Evolutionary conservation across 2,113 vertebrate genomes (phyloP), one percentile per base, ranked within the genome.

Genomic region (Amphiprion percula): DNA sequence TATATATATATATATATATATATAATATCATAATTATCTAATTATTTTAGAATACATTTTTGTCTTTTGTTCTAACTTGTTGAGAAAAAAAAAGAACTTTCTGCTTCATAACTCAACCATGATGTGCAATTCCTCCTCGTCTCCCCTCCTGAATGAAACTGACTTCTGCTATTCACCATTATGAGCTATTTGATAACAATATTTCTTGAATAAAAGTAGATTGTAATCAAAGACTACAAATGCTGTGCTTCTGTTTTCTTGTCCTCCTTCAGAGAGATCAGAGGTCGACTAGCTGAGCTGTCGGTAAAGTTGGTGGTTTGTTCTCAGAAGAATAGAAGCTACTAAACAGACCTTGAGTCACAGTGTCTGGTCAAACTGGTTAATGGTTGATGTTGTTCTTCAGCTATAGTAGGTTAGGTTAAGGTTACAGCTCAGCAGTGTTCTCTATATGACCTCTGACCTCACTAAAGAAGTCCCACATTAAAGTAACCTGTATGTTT

Each of bases 151-250:
- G 39, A 2, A 72, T 53, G 14, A 67, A 63, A 58, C 11, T n/a
- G 26, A 53, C 10, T 50, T 77, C 41, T 60, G 11, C 68, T 77
- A 58, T 81, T 17, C 63, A 64, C 82, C 49, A 9, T 66, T 60
- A 68, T 80, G 41, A 17, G 44, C 28, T 69, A 74, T 75, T 74
- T 76, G 52, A 70, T 69, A 23, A 46, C 23, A 72, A 37, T 74
- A 70, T 90, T 86, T 80, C 68, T 76, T 59, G 28, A 81, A 91
- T 88, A 82, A 88, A 90, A 85, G 2, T 21, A 68, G 37, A 58
- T 60, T 23, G 41, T 60, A 33, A 64, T 1, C 26, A 26, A 26
- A 26, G 0, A 67, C 28, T 19, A 55, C 15, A 14, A 7, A 53
- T 10, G n/a, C 19, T 41, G 14, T 74, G 33, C n/a, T 39, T 52